phyloP scores from a whole-genome alignment of 2,113 vertebrate species.

The Channa argus region DNA sequence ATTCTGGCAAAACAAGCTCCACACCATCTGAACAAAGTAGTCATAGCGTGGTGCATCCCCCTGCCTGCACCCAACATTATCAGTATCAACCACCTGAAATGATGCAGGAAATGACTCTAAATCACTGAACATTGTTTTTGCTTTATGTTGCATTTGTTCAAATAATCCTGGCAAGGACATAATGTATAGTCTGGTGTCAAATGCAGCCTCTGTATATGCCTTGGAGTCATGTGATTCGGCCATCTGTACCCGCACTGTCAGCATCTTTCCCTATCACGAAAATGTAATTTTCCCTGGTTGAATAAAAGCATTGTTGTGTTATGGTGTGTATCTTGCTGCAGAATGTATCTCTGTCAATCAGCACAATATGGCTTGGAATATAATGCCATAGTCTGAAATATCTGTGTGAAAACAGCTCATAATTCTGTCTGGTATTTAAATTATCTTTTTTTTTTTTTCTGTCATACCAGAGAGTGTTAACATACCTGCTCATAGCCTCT shows the following conservation, averaged over 20 bases:
- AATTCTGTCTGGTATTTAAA: slow-evolving; percentile 43
- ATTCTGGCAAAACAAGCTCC: neutral
- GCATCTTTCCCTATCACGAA: slow-evolving; percentile 49
- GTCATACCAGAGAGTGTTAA: slow-evolving; percentile 32
- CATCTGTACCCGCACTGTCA: slow-evolving; percentile 66
- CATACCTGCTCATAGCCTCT: slow-evolving; percentile 45
- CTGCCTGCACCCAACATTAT: slow-evolving; percentile 34
- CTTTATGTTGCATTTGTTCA: neutral
- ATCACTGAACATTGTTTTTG: slow-evolving; percentile 8
- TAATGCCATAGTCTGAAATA: slow-evolving; percentile 33
- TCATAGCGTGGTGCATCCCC: neutral
- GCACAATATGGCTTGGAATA: slow-evolving; percentile 37
- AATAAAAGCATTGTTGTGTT: slow-evolving; percentile 53
- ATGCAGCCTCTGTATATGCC: slow-evolving; percentile 14
- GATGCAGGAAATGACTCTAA: slow-evolving; percentile 22
- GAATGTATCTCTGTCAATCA: slow-evolving; percentile 50
- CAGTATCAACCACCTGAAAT: slow-evolving; percentile 44
- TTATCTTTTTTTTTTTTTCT: neutral
- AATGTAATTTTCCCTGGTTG: slow-evolving; percentile 54
- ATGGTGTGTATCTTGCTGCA: slow-evolving; percentile 35
- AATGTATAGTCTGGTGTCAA: slow-evolving; percentile 31
- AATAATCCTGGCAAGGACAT: slow-evolving; percentile 23
- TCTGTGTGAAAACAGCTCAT: slow-evolving; percentile 32
- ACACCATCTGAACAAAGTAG: neutral
- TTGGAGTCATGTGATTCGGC: slow-evolving; percentile 39